Percentiles rank a stretch among this genome's conserved stretches.
These are phyloP conservation scores for Platyscapa corneri DNA, from an alignment of 1,140 invertebrate genomes.

Conservation along the genomic window DNA sequence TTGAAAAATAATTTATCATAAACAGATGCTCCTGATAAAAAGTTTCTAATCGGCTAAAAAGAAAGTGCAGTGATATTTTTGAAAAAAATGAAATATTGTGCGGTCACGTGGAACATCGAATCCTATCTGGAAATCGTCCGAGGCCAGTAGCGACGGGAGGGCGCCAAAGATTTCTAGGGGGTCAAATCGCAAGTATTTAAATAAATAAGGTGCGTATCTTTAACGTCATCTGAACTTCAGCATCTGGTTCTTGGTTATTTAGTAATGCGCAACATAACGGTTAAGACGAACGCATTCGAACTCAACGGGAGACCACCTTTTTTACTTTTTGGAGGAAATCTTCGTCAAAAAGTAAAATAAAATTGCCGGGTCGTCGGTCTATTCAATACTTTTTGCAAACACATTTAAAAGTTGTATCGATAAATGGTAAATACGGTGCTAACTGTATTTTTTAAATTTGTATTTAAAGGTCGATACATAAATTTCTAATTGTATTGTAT, in stretches of 20 bases:
- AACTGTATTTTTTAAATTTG: too few species aligned
- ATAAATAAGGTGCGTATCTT: constrained; percentile 31
- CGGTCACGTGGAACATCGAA: background rate
- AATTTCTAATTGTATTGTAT: too few species aligned
- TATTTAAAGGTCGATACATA: too few species aligned
- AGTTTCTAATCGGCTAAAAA: too few species aligned
- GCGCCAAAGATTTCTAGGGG: background rate
- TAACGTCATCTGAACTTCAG: background rate
- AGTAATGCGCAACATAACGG: too few species aligned
- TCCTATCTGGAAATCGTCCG: constrained; percentile 11
- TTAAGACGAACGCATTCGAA: background rate
- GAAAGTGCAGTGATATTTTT: too few species aligned
- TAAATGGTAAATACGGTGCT: too few species aligned
- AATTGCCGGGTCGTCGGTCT: too few species aligned
- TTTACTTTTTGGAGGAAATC: background rate
- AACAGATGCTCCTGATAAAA: too few species aligned
- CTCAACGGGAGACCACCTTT: background rate
- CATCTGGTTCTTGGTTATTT: constrained; percentile 30
- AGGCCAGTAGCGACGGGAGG: background rate
- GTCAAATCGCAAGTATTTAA: constrained; percentile 37
- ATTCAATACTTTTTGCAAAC: too few species aligned
- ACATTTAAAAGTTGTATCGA: too few species aligned
- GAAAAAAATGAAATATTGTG: constrained; percentile 21
- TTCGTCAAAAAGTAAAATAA: background rate
- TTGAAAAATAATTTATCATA: too few species aligned